These are phyloP conservation scores for Ispidina lecontei DNA, from an alignment of 2,797 vertebrate genomes.

Conservation along the genomic window DNA sequence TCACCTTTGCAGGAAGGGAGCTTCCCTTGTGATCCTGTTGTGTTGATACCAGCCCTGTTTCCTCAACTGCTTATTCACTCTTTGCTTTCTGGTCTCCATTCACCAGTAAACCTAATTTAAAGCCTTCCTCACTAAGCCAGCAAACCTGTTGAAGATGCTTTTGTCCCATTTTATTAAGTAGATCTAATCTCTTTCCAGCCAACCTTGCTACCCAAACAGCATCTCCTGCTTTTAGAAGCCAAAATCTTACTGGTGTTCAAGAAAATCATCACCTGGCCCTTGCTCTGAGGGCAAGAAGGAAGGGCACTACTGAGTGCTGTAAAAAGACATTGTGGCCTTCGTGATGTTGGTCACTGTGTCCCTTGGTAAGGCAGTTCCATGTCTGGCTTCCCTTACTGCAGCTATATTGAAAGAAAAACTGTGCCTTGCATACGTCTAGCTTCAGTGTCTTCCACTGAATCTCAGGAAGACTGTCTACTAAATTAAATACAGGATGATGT, in stretches of 20 bases:
- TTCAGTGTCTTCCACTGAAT: not conserved
- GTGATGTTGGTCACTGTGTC: not conserved
- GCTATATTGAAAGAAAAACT: not conserved
- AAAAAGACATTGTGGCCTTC: not conserved
- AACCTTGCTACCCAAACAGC: not conserved
- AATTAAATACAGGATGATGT: not conserved
- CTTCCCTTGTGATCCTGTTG: not conserved
- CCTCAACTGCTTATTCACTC: not conserved
- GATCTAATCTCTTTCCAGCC: not conserved
- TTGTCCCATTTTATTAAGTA: not conserved
- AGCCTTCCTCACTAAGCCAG: not conserved
- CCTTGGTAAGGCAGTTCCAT: not conserved
- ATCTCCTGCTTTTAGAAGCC: not conserved
- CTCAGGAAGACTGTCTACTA: not conserved
- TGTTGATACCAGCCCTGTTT: not conserved
- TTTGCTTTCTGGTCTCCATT: not conserved
- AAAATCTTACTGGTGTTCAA: not conserved
- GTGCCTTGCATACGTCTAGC: not conserved
- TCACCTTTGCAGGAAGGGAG: not conserved
- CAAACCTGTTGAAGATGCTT: not conserved
- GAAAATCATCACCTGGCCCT: not conserved
- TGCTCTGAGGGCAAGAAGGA: no score
- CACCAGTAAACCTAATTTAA: not conserved
- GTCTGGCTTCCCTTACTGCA: not conserved
- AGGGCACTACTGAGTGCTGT: not conserved